Evolutionary conservation across 35 echinoderm and acorn worm genomes (phyloP), one percentile per base, ranked within the genome.

Genomic region (Stichopus chloronotus): DNA sequence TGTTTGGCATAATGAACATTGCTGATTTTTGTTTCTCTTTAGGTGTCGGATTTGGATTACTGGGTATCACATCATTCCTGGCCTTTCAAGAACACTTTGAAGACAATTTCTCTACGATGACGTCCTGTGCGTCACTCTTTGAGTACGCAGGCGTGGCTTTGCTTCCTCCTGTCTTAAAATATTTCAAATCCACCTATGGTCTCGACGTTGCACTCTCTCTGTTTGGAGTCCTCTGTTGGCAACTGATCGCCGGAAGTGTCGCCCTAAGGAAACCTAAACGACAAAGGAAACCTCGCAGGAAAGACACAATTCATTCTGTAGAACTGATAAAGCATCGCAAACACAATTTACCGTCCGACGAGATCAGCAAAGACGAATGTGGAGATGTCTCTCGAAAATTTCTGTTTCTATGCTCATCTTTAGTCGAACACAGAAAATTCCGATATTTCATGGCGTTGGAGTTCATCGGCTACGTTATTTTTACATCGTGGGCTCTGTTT

Each of bases 11-110:
- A 43, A 43, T 3, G 30, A 0, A 43, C 1, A 43, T 43, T 43
- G 0, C 30, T 43, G 30, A 43, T 3, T 43, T 43, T 43, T 43
- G 3, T 43, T 43, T 43, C 9, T 87, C 84, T 24, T 58, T 17
- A 89, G 87, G 87, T 52, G 52, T 89, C 43, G 87, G 87, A 71
- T 89, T 89, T 89, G 87, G 87, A 71, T 89, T 59, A 19, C 7
- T 63, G 17, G 17, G 14, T 13, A 9, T 89, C 5, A 5, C 57
- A 3, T 7, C 57, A 5, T 89, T 63, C 21, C 5, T 89, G 8
- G 30, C 19, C 0, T 52, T 89, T 25, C 14, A 63, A 9, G 87
- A 65, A 7, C 87, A 89, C 43, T 89, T 89, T 53, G 5, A 71
- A 19, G 60, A 89, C 6, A 22, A 72, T n/a, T 89, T 89, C n/a